Conservation (phyloP, 1,140 invertebrate genomes). For the Procambarus virginalis region DNA sequence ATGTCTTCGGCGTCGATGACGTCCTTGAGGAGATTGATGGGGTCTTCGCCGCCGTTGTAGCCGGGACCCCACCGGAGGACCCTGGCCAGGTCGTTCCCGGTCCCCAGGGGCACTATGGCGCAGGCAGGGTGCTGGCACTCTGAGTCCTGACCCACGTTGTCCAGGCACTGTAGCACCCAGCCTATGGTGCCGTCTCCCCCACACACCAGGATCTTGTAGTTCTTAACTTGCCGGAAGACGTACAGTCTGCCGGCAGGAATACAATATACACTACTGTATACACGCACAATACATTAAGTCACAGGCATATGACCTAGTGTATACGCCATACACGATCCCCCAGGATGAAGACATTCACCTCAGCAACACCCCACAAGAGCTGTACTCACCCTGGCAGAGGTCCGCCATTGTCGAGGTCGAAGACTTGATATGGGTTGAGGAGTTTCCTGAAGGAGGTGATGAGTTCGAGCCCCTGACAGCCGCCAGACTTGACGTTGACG, state of each 20-base stretch:
- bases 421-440: conserved; percentile 99
- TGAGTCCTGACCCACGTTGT: conserved; percentile 98
- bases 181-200: conserved; percentile 99
- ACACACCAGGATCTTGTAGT: conserved; percentile 99
- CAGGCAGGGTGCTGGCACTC: conserved; percentile 98
- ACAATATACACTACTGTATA: too few relatives aligned
- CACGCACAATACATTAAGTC: too few relatives aligned
- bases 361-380: too few relatives aligned
- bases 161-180: conserved; percentile 98
- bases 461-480: conserved; percentile 97
- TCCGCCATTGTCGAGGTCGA: conserved; percentile 99
- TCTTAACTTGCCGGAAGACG: conserved; percentile 97
- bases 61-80: conserved; percentile 98
- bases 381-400: too few relatives aligned
- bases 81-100: conserved; percentile 97
- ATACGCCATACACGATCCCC: too few relatives aligned
- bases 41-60: conserved; percentile 98
- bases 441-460: conserved; percentile 99
- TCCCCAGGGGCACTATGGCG: conserved; percentile 98
- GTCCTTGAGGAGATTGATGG: conserved; percentile 93
- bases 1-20: conserved; percentile 99
- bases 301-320: too few relatives aligned
- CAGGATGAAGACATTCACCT: too few relatives aligned
- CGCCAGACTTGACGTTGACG: conserved; percentile 99
- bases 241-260: conserved; percentile 95